Conservation (phyloP, 2,888 invertebrate species). For the Slavum lentiscoides region DNA sequence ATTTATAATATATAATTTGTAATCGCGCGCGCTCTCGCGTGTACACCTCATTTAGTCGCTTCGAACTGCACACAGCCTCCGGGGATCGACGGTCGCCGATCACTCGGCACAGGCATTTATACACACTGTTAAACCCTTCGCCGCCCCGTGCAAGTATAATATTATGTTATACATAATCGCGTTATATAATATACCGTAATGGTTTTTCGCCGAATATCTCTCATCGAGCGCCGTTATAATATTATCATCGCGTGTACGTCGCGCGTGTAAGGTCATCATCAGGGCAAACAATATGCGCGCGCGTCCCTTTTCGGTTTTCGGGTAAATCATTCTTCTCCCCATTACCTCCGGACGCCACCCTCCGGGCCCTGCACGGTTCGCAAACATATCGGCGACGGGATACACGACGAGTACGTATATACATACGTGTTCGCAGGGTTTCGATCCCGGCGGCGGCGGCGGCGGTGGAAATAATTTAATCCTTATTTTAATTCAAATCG, state of each 20-base stretch:
- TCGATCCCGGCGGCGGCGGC: slow-evolving; percentile 3
- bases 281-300: slow-evolving; percentile 46
- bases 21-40: no score
- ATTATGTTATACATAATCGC: slow-evolving; percentile 20
- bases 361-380: not conserved
- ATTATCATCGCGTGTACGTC: not conserved
- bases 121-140: not conserved
- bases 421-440: not conserved
- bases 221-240: not conserved
- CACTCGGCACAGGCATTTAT: not conserved
- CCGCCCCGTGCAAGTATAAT: not conserved
- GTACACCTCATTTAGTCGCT: no score
- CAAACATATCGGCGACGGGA: not conserved
- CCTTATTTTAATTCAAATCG: slow-evolving; percentile 48
- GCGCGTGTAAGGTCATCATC: slow-evolving; percentile 36
- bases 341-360: not conserved
- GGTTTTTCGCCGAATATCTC: slow-evolving; percentile 47
- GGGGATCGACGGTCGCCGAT: no score
- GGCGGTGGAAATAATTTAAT: slow-evolving; percentile 20
- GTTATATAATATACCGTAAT: slow-evolving; percentile 38
- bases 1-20: no score
- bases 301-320: slow-evolving; percentile 44
- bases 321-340: slow-evolving; percentile 40
- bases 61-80: no score
- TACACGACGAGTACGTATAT: not conserved